Evolutionary conservation across 2,888 invertebrate genomes (phyloP).

Genomic region (Cosmorhoe ocellata): DNA sequence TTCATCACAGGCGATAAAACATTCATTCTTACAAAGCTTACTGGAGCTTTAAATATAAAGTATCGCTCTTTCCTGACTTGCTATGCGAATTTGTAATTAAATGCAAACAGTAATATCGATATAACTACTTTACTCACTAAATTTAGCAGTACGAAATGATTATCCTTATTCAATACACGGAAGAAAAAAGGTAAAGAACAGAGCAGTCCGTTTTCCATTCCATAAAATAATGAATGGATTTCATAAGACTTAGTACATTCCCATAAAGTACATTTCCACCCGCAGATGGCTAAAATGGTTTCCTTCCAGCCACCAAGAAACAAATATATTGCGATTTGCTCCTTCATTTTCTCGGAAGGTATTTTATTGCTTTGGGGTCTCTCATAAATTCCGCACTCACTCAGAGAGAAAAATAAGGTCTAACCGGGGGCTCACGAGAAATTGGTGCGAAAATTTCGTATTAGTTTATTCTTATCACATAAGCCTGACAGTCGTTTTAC

Average conservation of each 20-base stretch:
- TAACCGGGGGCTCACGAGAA: constrained; percentile 59
- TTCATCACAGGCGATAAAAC: constrained; percentile 42
- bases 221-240: constrained; percentile 51
- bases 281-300: constrained; percentile 70
- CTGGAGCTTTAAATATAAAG: constrained; percentile 24
- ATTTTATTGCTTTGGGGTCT: constrained; percentile 80
- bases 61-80: constrained; percentile 8
- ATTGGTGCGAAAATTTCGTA: constrained; percentile 73
- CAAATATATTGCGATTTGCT: constrained; percentile 81
- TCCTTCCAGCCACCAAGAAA: constrained; percentile 73
- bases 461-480: constrained; percentile 68
- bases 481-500: constrained; percentile 45
- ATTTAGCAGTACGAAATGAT: not conserved
- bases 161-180: constrained; percentile 5
- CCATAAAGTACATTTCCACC: constrained; percentile 64
- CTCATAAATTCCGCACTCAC: constrained; percentile 79
- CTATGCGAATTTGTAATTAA: constrained; percentile 1
- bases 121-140: too few relatives aligned
- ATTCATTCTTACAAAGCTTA: constrained; percentile 39
- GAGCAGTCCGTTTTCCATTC: constrained; percentile 28
- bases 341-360: constrained; percentile 81
- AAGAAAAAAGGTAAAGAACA: constrained; percentile 24
- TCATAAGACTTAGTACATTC: constrained; percentile 52
- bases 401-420: constrained; percentile 79
- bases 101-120: not conserved